phyloP scores from a whole-genome alignment of 2,797 vertebrate genomes.

The Monodelphis domestica region DNA sequence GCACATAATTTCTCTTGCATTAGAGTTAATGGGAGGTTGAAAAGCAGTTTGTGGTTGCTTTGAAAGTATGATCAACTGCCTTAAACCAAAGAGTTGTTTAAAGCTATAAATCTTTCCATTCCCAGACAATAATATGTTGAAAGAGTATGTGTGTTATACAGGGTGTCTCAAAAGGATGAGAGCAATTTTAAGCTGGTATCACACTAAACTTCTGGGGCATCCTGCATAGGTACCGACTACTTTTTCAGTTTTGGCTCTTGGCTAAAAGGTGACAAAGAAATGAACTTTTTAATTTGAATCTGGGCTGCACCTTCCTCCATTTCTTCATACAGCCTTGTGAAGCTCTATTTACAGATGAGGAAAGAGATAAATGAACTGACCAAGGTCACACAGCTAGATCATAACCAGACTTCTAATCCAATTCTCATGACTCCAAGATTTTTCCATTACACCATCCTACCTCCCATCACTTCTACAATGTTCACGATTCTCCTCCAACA shows the following conservation, averaged over 20 bases:
- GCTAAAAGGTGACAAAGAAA: not conserved
- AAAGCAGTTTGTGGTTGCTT: conserved; percentile 22
- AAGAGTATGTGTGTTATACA: conserved; percentile 57
- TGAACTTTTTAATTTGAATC: not conserved
- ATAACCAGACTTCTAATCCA: not conserved
- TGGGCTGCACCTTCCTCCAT: not conserved
- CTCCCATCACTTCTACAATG: not conserved
- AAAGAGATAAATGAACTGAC: not conserved
- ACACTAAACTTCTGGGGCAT: not conserved
- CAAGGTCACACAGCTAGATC: not conserved
- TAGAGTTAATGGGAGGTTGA: conserved; percentile 7
- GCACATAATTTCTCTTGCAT: not conserved
- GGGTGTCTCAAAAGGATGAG: not conserved
- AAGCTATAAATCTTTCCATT: conserved; percentile 32
- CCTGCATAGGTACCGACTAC: not conserved
- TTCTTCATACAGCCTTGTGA: not conserved
- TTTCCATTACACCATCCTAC: not conserved
- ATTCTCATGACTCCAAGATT: not conserved
- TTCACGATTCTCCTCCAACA: not conserved
- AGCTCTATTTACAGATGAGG: not conserved
- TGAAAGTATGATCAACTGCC: conserved; percentile 43
- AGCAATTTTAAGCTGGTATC: not conserved
- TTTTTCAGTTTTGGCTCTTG: not conserved
- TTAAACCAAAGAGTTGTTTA: conserved; percentile 29
- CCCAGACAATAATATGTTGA: conserved; percentile 38